Evolutionary conservation across 2,888 invertebrate species (phyloP).

Genomic region (Chrysolina americana): DNA sequence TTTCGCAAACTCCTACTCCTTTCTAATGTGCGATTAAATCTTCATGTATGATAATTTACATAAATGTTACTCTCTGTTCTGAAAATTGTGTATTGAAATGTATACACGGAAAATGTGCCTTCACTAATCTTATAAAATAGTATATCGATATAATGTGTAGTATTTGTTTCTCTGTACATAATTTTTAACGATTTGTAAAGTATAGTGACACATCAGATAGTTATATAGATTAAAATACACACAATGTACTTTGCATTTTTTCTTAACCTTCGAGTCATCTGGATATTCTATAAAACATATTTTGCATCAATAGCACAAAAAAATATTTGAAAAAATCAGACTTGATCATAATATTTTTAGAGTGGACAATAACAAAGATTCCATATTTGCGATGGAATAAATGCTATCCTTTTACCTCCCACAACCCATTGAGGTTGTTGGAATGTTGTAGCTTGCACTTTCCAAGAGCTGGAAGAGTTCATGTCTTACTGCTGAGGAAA

Average conservation of each 20-base stretch:
- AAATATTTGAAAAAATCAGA: too few species aligned
- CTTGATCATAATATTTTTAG: too few species aligned
- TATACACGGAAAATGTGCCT: conserved; percentile 50
- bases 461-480: too few species aligned
- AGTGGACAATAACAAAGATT: too few species aligned
- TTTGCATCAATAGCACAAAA: too few species aligned
- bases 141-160: conserved; percentile 54
- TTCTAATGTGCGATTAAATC: not conserved
- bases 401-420: too few species aligned
- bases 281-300: not conserved
- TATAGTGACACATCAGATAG: conserved; percentile 51
- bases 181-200: conserved; percentile 63
- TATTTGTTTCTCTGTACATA: conserved; percentile 60
- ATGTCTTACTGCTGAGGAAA: too few species aligned
- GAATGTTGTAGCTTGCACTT: too few species aligned
- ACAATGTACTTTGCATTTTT: not conserved
- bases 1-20: not conserved
- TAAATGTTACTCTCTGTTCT: conserved; percentile 22
- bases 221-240: conserved; percentile 42
- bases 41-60: not conserved
- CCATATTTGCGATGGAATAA: too few species aligned
- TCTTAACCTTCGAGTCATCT: not conserved
- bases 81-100: conserved; percentile 29
- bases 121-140: conserved; percentile 48
- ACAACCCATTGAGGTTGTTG: too few species aligned